phyloP scores from a whole-genome alignment of 2,888 invertebrate genomes.

The Eilema caniola region DNA sequence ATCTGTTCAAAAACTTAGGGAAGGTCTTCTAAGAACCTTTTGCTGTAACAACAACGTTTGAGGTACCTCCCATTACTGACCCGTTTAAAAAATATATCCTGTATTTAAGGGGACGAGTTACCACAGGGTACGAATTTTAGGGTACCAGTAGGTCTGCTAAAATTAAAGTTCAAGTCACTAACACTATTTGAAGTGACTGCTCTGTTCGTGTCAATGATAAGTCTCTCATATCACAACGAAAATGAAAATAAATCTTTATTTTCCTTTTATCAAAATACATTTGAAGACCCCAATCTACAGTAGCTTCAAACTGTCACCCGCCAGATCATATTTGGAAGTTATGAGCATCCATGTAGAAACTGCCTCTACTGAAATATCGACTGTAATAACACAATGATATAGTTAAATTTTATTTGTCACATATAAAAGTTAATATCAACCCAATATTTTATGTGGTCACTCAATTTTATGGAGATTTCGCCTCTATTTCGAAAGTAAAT shows the following conservation, averaged over 20 bases:
- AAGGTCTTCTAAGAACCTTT: too few species aligned
- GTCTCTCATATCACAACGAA: neutral
- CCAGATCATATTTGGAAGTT: constrained; percentile 59
- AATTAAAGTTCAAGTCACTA: too few species aligned
- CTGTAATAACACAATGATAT: constrained; percentile 20
- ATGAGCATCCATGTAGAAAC: constrained; percentile 48
- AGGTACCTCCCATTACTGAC: too few species aligned
- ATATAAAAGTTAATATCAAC: constrained; percentile 37
- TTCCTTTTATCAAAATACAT: constrained; percentile 45
- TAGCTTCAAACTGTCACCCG: constrained; percentile 55
- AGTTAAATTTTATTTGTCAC: constrained; percentile 27
- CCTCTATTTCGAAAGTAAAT: constrained; percentile 52
- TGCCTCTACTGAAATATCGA: constrained; percentile 20
- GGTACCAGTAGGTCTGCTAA: too few species aligned
- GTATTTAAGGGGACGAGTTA: too few species aligned
- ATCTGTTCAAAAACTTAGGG: too few species aligned
- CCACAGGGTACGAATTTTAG: too few species aligned
- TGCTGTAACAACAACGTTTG: too few species aligned
- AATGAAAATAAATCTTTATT: constrained; percentile 27
- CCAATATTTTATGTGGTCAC: constrained; percentile 43
- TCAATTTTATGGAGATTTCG: constrained; percentile 52
- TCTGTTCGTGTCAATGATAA: neutral
- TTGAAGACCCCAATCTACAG: constrained; percentile 49
- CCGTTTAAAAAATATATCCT: too few species aligned
- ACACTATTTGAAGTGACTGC: too few species aligned